Evolutionary conservation across 2,113 vertebrate genomes (phyloP).

Genomic region (Corvus cornix): DNA sequence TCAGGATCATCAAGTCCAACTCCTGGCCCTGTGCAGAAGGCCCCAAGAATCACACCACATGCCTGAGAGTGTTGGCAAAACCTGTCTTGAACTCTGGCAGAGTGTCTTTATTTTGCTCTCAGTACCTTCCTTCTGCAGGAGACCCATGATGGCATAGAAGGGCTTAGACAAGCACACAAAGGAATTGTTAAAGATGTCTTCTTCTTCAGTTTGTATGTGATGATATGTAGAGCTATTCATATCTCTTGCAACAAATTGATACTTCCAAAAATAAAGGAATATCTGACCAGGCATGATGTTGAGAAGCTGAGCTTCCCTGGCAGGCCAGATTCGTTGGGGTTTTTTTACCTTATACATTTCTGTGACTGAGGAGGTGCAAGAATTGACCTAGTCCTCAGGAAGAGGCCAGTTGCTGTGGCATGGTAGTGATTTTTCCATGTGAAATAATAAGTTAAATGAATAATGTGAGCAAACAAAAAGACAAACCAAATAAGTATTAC

Average conservation of each 20-base stretch:
- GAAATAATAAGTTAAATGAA: background rate
- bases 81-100: rapidly evolving
- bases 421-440: background rate
- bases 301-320: background rate
- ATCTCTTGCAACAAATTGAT: background rate
- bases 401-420: background rate
- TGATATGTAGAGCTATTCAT: background rate
- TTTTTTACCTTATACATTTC: background rate
- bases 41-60: background rate
- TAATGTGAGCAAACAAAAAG: background rate
- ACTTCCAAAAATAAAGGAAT: background rate
- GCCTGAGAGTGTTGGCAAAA: background rate
- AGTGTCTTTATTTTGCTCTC: background rate
- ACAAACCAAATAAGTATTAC: background rate
- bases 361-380: background rate
- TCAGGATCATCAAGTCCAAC: too few relatives aligned
- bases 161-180: background rate
- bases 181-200: background rate
- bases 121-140: background rate
- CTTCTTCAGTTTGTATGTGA: background rate
- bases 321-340: background rate
- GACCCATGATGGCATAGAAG: background rate
- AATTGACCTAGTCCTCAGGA: background rate
- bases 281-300: background rate
- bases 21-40: background rate